Evolutionary conservation across 2,888 invertebrate species (phyloP), one percentile per base, ranked within the genome.

Genomic region (Amaurobius ferox): DNA sequence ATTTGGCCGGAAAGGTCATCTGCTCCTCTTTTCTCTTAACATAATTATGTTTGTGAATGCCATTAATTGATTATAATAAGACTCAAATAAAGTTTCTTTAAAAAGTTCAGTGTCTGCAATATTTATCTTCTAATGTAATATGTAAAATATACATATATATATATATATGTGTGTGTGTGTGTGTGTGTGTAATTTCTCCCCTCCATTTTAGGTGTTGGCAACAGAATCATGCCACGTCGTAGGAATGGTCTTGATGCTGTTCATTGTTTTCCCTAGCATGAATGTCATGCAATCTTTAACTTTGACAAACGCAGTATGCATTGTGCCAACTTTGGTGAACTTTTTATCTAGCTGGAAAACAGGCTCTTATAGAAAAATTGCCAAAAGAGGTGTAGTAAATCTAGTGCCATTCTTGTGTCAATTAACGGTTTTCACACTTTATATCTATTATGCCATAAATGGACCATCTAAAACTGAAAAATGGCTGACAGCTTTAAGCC

Each of bases 211-310:
- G 92, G 91, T 97, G 74, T 94, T 96, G 89, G 90, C 96, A 67
- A 95, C 97, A 91, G 98, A 99, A 92, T 95, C 96, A 1, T 93
- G 96, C 71, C 97, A 98, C 91, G 95, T 96, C 0, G 92, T 96
- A 81, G 99, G 99, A 35, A 92, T 97, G 89, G 96, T 95, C 0
- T 91, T 98, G 55, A 93, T 99, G 89, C 95, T 97, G 90, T 97
- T 97, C 91, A 94, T 95, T 88, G 94, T 98, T 67, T 93, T 99
- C 71, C 98, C 99, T 0, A 95, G 97, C 90, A 92, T 98, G 89
- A 98, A 99, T 91, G 96, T 97, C 5, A 95, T 98, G 78, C 96
- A 97, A 91, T 98, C 97, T 61, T 96, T 97, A 44, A 98, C 98
- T 97, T 93, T 99, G 89, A 98, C 98, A 30, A 98, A 98, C 91